phyloP scores from a whole-genome alignment of 1,140 invertebrate genomes.

The Lepidurus arcticus region DNA sequence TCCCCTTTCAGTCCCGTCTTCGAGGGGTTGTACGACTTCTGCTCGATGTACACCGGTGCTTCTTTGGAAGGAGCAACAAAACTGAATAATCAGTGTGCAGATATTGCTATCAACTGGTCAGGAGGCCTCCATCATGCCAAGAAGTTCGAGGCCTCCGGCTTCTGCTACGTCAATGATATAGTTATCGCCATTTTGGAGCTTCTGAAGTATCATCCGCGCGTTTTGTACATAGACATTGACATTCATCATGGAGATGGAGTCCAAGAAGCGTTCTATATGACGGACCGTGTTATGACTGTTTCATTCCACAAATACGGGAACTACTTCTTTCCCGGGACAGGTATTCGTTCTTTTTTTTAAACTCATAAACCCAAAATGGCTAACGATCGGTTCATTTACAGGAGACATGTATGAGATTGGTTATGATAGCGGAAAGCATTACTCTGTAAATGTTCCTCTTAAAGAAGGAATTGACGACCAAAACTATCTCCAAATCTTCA shows the following conservation, averaged over 20 bases:
- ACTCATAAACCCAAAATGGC: background rate
- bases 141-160: slow-evolving; percentile 96
- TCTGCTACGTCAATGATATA: slow-evolving; percentile 98
- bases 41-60: slow-evolving; percentile 94
- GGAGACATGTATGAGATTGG: slow-evolving; percentile 97
- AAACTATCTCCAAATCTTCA: slow-evolving; percentile 89
- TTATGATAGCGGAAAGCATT: slow-evolving; percentile 84
- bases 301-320: slow-evolving; percentile 99
- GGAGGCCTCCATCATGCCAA: slow-evolving; percentile 99
- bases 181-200: slow-evolving; percentile 96
- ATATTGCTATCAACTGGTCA: slow-evolving; percentile 99
- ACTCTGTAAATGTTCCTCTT: slow-evolving; percentile 93
- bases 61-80: slow-evolving; percentile 92
- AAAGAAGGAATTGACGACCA: slow-evolving; percentile 95
- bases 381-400: slow-evolving; percentile 36
- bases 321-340: slow-evolving; percentile 96
- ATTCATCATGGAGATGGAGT: slow-evolving; percentile 99
- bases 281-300: slow-evolving; percentile 98
- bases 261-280: slow-evolving; percentile 98
- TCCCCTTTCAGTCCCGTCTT: slow-evolving; percentile 73
- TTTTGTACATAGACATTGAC: slow-evolving; percentile 98
- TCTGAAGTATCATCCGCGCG: slow-evolving; percentile 84
- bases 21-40: slow-evolving; percentile 97
- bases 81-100: slow-evolving; percentile 85
- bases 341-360: slow-evolving; percentile 37